A percentile compares a stretch with the other conserved stretches of the same genome.
phyloP scores from a whole-genome alignment of 1,140 invertebrate genomes.

The Neoseiulus cucumeris region DNA sequence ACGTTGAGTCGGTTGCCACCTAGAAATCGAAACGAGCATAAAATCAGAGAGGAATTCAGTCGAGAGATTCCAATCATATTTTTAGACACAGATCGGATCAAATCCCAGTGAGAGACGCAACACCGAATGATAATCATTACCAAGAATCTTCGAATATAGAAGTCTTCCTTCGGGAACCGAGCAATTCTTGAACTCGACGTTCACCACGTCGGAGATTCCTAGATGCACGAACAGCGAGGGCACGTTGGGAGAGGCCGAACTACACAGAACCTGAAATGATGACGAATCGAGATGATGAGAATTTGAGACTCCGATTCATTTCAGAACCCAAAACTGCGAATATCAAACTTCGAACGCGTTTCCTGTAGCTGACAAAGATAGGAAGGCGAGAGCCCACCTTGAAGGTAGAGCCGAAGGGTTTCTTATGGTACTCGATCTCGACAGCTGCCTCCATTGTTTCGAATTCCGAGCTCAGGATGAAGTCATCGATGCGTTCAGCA shows the following conservation, averaged over 20 bases:
- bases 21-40: background rate
- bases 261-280: background rate
- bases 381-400: no score
- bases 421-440: no score
- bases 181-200: background rate
- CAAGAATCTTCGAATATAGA: background rate
- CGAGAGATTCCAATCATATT: background rate
- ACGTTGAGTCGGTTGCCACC: background rate
- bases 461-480: no score
- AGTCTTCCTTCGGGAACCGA: background rate
- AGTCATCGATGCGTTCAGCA: no score
- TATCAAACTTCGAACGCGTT: no score
- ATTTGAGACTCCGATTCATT: background rate
- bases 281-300: background rate
- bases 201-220: background rate
- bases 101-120: no score
- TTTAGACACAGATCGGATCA: no score
- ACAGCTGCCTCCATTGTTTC: no score
- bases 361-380: no score
- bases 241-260: background rate
- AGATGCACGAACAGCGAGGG: background rate
- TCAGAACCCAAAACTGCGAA: background rate
- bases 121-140: background rate
- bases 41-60: background rate
- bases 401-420: no score